Base-by-base conservation (phyloP, 2,888 invertebrate genomes). In the Drosophila maculinotata region DNA sequence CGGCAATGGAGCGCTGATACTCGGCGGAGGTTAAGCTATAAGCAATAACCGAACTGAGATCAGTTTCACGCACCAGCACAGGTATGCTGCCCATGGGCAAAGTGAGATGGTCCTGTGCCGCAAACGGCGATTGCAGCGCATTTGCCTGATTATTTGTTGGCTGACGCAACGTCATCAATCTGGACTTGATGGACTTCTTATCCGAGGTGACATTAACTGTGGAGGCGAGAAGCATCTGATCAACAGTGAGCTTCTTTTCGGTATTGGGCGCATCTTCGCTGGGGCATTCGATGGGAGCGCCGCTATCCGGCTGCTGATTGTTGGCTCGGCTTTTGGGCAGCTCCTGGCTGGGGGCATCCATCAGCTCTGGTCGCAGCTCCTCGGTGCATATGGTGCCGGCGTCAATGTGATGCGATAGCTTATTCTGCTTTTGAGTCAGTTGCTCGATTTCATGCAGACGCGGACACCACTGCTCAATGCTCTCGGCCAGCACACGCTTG, bases 21-120 rank as follows among this genome's bases (percentile, higher is more conserved):
- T 96, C 95, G 10, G 91, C 91, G 0, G 95, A 95, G 60, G 94
- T 94, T 17, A 98, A 91, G 0, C 96, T 94, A 88, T 96, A 97
- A 0, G 97, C 96, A 63, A 98, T 96, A 49, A 97, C 95, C 0
- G 97, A 97, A 70, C 96, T 96, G 0, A 95, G 94, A 90, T 97
- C 96, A 35, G 93, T 94, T 89, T 97, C 97, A 77, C 95, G 95
- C 0, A 97, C 95, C 1, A 95, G 93, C n/a, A 95, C 92, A 0
- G 95, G 94, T n/a, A 94, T 90, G 57, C 87, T 91, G 66, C 94
- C 94, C 14, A 93, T 83, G 0, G 94, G 94, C 17, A 96, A 89
- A 4, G 94, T 92, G 81, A 95, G 93, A 90, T 97, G 96, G 86
- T 97, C 96, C 69, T 94, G 93, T 0, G 92, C 77, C 10, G 93